Percentiles rank a stretch among this genome's conserved stretches.
Evolutionary conservation across 2,797 vertebrate genomes (phyloP).

Genomic region (Tokudaia tokunoshimensis): DNA sequence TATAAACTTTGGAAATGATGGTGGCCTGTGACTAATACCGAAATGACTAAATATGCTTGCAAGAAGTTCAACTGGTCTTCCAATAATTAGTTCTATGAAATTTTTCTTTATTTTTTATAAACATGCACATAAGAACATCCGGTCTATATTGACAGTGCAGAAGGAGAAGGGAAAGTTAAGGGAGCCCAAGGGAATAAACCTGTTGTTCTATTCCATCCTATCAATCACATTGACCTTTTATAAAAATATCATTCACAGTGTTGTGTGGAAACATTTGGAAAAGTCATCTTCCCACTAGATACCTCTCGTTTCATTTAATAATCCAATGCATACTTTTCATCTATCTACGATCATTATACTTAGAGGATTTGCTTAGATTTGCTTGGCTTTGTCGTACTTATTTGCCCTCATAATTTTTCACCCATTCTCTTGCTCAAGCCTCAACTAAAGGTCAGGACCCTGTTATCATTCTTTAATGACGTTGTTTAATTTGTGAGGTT

Average conservation of each 20-base stretch:
- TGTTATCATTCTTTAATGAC: not conserved
- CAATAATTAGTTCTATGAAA: not conserved
- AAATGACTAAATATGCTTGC: not conserved
- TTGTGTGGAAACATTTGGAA: not conserved
- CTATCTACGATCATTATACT: not conserved
- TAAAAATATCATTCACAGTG: not conserved
- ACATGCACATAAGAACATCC: not conserved
- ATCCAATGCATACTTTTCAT: not conserved
- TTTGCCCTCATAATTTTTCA: not conserved
- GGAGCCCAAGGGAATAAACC: not conserved
- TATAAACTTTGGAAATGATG: not conserved
- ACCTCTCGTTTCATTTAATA: not conserved
- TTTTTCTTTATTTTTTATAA: not conserved
- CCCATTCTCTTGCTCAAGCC: not conserved
- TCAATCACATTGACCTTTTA: not conserved
- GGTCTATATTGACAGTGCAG: not conserved
- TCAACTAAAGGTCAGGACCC: not conserved
- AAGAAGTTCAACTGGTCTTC: not conserved
- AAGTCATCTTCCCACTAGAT: not conserved
- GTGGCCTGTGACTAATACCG: not conserved
- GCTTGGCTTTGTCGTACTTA: not conserved
- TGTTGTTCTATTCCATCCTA: rapidly evolving
- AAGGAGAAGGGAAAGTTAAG: not conserved
- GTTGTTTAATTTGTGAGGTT: not conserved
- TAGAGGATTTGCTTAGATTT: not conserved